Evolutionary conservation across 1,140 invertebrate genomes (phyloP).

Genomic region (Doryteuthis pealeii): DNA sequence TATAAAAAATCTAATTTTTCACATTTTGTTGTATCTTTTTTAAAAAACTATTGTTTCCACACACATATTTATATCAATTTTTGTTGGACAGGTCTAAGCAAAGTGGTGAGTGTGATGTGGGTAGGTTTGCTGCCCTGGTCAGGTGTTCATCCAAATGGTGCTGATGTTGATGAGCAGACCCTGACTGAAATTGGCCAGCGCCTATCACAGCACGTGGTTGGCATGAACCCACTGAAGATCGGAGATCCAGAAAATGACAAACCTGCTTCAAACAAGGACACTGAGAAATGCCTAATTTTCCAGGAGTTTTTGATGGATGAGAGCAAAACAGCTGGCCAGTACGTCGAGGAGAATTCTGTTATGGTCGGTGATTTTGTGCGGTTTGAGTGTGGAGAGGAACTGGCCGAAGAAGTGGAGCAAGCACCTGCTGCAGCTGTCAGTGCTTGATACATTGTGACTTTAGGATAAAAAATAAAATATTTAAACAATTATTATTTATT

Average conservation of each 20-base stretch:
- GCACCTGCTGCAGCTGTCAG: background rate
- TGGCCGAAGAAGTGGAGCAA: constrained; percentile 29
- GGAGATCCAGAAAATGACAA: constrained; percentile 68
- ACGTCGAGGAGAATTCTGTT: constrained; percentile 70
- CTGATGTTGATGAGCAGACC: background rate
- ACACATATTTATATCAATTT: no score
- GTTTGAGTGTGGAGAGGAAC: constrained; percentile 74
- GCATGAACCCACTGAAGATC: constrained; percentile 81
- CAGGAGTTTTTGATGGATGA: constrained; percentile 88
- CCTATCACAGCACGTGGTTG: constrained; percentile 87
- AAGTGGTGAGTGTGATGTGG: constrained; percentile 59
- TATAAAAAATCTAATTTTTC: no score
- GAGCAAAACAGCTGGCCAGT: constrained; percentile 71
- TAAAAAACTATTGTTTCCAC: no score
- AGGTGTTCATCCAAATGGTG: constrained; percentile 56
- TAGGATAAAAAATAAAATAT: no score
- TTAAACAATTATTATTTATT: no score
- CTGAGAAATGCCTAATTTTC: constrained; percentile 70
- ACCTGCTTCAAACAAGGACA: constrained; percentile 27
- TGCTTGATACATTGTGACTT: background rate
- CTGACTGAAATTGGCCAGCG: constrained; percentile 67
- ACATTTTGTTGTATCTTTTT: no score
- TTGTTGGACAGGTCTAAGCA: constrained; percentile 24
- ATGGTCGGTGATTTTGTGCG: constrained; percentile 80
- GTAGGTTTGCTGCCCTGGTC: constrained; percentile 81